These are phyloP conservation scores for Galerucella calmariensis DNA, from an alignment of 2,888 invertebrate genomes.

Conservation along the genomic window DNA sequence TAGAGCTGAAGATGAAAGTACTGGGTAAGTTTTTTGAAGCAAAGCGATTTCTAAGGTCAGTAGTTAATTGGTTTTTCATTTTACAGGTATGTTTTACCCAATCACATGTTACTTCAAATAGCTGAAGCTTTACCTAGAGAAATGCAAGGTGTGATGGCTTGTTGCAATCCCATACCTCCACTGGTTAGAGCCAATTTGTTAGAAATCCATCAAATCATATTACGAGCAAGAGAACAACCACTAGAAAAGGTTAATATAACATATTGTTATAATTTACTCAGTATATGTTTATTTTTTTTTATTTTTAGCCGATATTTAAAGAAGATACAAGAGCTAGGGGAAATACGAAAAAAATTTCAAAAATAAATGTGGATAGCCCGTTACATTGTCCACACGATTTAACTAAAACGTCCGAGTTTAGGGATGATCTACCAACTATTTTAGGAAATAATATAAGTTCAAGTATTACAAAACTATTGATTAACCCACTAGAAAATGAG, in stretches of 20 bases:
- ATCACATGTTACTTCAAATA: conserved; percentile 94
- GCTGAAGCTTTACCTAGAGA: conserved; percentile 89
- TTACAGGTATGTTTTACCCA: conserved; percentile 88
- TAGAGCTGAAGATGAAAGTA: conserved; percentile 90
- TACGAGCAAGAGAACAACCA: conserved; percentile 77
- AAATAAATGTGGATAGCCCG: conserved; percentile 67
- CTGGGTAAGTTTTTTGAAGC: conserved; percentile 68
- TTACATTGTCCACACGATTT: conserved; percentile 74
- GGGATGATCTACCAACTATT: conserved; percentile 70
- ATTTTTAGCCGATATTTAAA: conserved; percentile 65
- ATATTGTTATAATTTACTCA: not conserved
- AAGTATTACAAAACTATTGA: conserved; percentile 21
- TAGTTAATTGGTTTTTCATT: conserved; percentile 7
- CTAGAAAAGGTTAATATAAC: conserved; percentile 66
- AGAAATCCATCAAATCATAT: conserved; percentile 74
- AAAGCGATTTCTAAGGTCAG: not conserved
- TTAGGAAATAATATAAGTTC: conserved; percentile 51
- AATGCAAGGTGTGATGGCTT: conserved; percentile 91
- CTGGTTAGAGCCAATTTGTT: conserved; percentile 69
- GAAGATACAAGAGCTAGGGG: conserved; percentile 62
- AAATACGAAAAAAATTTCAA: conserved; percentile 56
- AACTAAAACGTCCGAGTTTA: conserved; percentile 66
- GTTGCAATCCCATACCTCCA: conserved; percentile 94
- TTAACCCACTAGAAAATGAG: conserved; percentile 45
- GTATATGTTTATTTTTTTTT: conserved; percentile 17